Evolutionary conservation across 2,888 invertebrate species (phyloP), one percentile per base, ranked within the genome.

Genomic region (Stenolophus ochropezus): DNA sequence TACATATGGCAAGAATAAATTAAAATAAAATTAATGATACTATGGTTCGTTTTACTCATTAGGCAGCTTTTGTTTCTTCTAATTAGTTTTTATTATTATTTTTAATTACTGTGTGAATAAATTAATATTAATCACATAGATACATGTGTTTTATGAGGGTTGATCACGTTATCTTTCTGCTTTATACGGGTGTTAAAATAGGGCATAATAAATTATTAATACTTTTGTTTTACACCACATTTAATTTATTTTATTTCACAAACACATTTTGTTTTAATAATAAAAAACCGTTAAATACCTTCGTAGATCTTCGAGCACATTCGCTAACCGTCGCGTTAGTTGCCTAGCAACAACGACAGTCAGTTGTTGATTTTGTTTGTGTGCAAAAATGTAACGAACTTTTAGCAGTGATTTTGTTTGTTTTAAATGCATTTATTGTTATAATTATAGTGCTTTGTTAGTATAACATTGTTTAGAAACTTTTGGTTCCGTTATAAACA

Each of bases 11-110:
- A 11, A 16, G 42, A 27, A 69, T 69, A 69, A 69, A 69, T 69
- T 69, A 69, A 69, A 33, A 69, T 42, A 69, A 33, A 69, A 69
- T 69, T 42, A 69, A 69, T 69, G 69, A 69, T 42, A 16, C 5
- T 65, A 14, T 11, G 33, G 47, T 47, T 8, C 16, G 21, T 25
- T 69, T 69, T 42, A 33, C 33, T 33, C 69, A 69, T 69, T 69
- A 42, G 18, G 33, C 69, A 8, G 20, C n/a, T 47, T 42, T 69
- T 42, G 69, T 69, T 69, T 69, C 33, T 21, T 69, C 33, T 42
- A 69, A 69, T 42, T 69, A 69, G 61, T 16, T 69, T 42, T 16
- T 69, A 69, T 42, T 69, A 69, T 69, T 69, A 16, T 69, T 42
- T 42, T 69, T 69, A 33, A 69, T 69, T 42, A 69, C 2, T 33